Conservation (phyloP, 2,888 invertebrate species). For the Plusia festucae region DNA sequence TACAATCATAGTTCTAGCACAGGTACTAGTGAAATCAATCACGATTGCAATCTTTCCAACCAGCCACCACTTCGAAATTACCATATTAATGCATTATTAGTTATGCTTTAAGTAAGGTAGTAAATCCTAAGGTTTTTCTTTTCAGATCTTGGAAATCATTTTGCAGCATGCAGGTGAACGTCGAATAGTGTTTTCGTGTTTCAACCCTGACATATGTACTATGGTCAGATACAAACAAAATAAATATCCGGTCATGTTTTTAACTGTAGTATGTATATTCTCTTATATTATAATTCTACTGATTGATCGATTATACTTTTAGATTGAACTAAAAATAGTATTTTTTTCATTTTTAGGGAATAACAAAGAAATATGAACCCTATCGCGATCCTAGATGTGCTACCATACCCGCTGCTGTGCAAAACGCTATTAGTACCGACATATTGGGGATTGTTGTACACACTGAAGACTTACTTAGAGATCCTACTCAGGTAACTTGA, state of each 20-base stretch:
- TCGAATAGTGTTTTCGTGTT: conserved; percentile 97
- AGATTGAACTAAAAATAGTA: background rate
- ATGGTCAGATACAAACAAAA: conserved; percentile 98
- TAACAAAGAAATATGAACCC: conserved; percentile 91
- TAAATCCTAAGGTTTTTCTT: conserved; percentile 23
- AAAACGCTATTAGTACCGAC: conserved; percentile 94
- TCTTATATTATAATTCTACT: background rate
- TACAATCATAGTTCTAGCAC: too few species aligned
- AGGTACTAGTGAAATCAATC: too few species aligned
- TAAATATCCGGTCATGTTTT: conserved; percentile 98
- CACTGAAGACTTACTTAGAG: conserved; percentile 96
- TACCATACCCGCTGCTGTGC: conserved; percentile 94
- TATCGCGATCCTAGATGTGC: conserved; percentile 96
- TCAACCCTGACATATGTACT: conserved; percentile 98
- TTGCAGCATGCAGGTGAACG: conserved; percentile 94
- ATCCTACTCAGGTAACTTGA: conserved; percentile 92
- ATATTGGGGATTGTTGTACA: conserved; percentile 97
- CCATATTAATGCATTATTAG: too few species aligned
- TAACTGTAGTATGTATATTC: conserved; percentile 91
- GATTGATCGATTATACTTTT: background rate
- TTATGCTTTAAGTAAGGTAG: background rate
- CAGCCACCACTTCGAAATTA: too few species aligned
- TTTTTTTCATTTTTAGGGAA: conserved; percentile 66
- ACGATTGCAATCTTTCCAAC: too few species aligned
- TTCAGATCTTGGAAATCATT: conserved; percentile 94